phyloP scores from a whole-genome alignment of 2,797 vertebrate species.

The Propithecus deckenii region DNA sequence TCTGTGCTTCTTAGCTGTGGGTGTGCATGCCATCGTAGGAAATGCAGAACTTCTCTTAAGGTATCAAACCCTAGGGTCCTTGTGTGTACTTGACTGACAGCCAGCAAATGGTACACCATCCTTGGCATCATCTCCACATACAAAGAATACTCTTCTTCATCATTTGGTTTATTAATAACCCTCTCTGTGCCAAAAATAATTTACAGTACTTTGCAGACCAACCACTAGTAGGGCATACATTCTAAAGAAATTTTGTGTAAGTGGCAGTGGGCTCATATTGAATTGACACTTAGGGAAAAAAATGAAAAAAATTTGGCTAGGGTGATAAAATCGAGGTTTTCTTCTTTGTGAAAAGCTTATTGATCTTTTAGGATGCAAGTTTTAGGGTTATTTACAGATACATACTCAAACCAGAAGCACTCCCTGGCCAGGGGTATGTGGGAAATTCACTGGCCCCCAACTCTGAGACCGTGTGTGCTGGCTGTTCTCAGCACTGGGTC shows the following conservation, averaged over 20 bases:
- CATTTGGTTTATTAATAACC: not conserved
- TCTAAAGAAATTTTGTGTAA: not conserved
- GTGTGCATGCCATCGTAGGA: not conserved
- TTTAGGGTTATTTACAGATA: not conserved
- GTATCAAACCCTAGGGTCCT: not conserved
- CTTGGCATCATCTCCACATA: not conserved
- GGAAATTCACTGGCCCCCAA: not conserved
- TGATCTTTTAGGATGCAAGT: not conserved
- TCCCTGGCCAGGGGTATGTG: not conserved
- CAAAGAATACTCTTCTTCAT: not conserved
- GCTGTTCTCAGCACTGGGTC: not conserved
- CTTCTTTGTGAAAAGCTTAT: not conserved
- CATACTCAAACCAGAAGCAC: not conserved
- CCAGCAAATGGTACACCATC: not conserved
- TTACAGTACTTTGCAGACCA: not conserved
- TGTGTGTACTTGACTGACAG: not conserved
- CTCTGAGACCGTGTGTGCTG: not conserved
- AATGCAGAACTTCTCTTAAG: not conserved
- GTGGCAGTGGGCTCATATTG: not conserved
- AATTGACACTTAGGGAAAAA: not conserved
- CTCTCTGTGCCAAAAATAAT: not conserved
- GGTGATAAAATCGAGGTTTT: conserved; percentile 1
- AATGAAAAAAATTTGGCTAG: not conserved
- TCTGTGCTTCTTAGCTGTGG: not conserved
- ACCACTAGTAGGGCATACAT: not conserved